phyloP scores from a whole-genome alignment of 2,888 invertebrate genomes.

The Junonia oenone region DNA sequence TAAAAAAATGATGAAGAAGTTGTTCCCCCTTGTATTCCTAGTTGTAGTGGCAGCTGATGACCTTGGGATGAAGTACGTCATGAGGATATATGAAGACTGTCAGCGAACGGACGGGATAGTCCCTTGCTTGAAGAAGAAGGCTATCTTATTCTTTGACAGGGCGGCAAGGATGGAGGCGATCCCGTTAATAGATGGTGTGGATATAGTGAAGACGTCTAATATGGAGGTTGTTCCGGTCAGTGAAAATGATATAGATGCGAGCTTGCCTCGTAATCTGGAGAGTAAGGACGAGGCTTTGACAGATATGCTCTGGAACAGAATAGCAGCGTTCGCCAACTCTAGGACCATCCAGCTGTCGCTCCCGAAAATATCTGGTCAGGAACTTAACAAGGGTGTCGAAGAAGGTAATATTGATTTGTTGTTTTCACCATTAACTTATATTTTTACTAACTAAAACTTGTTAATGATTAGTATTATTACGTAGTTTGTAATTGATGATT shows the following conservation, averaged over 20 bases:
- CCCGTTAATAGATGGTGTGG: conserved; percentile 81
- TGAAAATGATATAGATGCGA: conserved; percentile 85
- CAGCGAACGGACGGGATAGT: conserved; percentile 83
- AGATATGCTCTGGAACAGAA: conserved; percentile 84
- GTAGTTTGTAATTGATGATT: too few species aligned
- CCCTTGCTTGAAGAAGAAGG: conserved; percentile 89
- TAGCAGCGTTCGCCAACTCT: conserved; percentile 85
- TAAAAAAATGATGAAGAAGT: conserved; percentile 43
- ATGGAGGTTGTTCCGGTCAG: conserved; percentile 68
- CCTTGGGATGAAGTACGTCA: conserved; percentile 82
- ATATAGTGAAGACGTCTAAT: conserved; percentile 79
- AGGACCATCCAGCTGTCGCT: conserved; percentile 87
- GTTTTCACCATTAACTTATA: background rate
- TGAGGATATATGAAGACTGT: conserved; percentile 89
- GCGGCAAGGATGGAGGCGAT: conserved; percentile 85
- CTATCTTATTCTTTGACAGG: conserved; percentile 87
- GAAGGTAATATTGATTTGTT: conserved; percentile 82
- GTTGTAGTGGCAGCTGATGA: conserved; percentile 50
- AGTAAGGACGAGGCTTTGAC: conserved; percentile 84
- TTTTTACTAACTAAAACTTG: too few species aligned
- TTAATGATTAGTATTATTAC: too few species aligned
- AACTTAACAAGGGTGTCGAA: conserved; percentile 84
- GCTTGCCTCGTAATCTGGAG: conserved; percentile 82
- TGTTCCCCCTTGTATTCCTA: conserved; percentile 45
- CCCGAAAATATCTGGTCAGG: conserved; percentile 84